These are phyloP conservation scores for Oophaga sylvatica DNA, from an alignment of 2,797 vertebrate species.

Conservation along the genomic window DNA sequence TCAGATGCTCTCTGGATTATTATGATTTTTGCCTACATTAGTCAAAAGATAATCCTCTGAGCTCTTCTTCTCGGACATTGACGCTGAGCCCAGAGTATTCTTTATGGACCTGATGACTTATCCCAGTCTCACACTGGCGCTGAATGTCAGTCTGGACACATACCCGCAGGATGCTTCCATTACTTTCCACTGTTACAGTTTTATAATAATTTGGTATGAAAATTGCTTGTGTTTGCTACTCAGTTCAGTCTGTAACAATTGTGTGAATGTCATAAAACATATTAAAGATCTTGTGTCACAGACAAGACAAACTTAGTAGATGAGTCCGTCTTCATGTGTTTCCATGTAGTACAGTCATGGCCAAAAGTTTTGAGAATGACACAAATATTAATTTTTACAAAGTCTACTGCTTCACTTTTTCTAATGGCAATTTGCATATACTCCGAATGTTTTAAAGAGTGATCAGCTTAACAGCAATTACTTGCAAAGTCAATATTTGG, in stretches of 20 bases:
- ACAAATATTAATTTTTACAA: too few relatives aligned
- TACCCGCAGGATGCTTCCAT: background rate
- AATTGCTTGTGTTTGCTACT: background rate
- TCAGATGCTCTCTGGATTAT: conserved; percentile 25
- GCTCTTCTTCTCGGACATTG: conserved; percentile 17
- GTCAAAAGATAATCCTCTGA: conserved; percentile 25
- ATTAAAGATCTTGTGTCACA: too few relatives aligned
- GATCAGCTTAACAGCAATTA: too few relatives aligned
- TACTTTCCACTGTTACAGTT: background rate
- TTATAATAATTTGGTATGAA: background rate
- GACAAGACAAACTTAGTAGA: too few relatives aligned
- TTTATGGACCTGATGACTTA: background rate
- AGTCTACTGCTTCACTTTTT: too few relatives aligned
- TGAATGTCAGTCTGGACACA: background rate
- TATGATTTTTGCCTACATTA: conserved; percentile 29
- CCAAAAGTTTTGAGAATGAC: too few relatives aligned
- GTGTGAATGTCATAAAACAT: background rate
- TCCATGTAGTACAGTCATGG: too few relatives aligned
- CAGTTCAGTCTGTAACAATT: background rate
- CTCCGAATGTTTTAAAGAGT: too few relatives aligned
- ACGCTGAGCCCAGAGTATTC: background rate
- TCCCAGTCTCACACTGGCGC: background rate
- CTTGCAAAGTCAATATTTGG: too few relatives aligned
- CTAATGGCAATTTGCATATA: too few relatives aligned
- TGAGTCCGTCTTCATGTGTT: too few relatives aligned